These are phyloP conservation scores for Anadara kagoshimensis DNA, from an alignment of 1,140 invertebrate genomes.

Conservation along the genomic window DNA sequence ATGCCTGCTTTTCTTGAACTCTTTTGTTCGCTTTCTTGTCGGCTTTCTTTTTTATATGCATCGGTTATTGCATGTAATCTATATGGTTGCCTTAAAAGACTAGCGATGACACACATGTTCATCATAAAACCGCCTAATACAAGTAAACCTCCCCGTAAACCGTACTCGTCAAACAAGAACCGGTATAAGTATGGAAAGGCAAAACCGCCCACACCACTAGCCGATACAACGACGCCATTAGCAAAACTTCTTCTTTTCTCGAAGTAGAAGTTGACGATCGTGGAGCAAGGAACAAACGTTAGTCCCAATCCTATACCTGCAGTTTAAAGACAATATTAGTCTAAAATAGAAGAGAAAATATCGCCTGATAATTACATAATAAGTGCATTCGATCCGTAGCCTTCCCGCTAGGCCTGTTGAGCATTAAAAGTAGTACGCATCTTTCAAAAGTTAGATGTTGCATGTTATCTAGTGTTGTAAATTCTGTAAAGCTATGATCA, in stretches of 20 bases:
- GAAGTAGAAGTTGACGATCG: slow-evolving; percentile 51
- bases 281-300: slow-evolving; percentile 36
- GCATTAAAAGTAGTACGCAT: no score
- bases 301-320: slow-evolving; percentile 51
- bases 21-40: neutral
- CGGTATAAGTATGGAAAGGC: slow-evolving; percentile 41
- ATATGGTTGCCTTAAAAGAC: slow-evolving; percentile 1
- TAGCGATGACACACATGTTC: neutral
- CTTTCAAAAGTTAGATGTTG: no score
- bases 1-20: neutral
- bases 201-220: slow-evolving; percentile 48
- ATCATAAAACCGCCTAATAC: neutral
- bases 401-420: no score
- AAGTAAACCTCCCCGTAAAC: slow-evolving; percentile 15
- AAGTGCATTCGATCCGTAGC: no score
- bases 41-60: neutral
- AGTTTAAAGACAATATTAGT: neutral
- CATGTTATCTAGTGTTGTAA: no score
- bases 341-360: no score
- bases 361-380: no score
- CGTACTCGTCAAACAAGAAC: slow-evolving; percentile 76
- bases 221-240: slow-evolving; percentile 44
- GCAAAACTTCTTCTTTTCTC: slow-evolving; percentile 44
- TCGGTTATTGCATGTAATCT: neutral
- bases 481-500: no score